Evolutionary conservation across 2,797 vertebrate genomes (phyloP).

Genomic region (Dallia pectoralis): DNA sequence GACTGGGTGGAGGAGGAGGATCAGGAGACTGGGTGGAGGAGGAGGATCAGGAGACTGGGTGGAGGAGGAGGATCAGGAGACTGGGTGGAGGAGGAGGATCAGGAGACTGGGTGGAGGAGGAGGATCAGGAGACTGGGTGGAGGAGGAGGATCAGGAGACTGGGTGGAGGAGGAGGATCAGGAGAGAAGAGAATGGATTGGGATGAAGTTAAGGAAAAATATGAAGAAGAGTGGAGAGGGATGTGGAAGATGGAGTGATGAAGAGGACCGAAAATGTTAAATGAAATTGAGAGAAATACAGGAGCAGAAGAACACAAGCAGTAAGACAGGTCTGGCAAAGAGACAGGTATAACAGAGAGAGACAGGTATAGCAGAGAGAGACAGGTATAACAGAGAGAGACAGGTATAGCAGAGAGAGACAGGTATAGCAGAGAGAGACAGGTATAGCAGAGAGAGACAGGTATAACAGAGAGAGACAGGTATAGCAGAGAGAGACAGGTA

Average conservation of each 20-base stretch:
- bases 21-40: background rate
- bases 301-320: no score
- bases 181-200: background rate
- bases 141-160: background rate
- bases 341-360: no score
- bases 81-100: background rate
- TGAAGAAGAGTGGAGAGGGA: background rate
- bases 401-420: background rate
- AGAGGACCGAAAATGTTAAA: no score
- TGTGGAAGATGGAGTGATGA: background rate
- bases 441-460: background rate
- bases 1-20: background rate
- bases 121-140: background rate
- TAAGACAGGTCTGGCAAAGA: no score
- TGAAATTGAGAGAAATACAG: no score
- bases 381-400: background rate
- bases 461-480: no score
- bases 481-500: background rate
- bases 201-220: background rate
- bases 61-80: background rate
- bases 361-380: no score
- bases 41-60: no score
- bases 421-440: background rate
- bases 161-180: conserved; percentile 11
- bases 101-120: no score